Conservation (phyloP, 2,113 vertebrate species). For the Illadopsis cleaveri region DNA sequence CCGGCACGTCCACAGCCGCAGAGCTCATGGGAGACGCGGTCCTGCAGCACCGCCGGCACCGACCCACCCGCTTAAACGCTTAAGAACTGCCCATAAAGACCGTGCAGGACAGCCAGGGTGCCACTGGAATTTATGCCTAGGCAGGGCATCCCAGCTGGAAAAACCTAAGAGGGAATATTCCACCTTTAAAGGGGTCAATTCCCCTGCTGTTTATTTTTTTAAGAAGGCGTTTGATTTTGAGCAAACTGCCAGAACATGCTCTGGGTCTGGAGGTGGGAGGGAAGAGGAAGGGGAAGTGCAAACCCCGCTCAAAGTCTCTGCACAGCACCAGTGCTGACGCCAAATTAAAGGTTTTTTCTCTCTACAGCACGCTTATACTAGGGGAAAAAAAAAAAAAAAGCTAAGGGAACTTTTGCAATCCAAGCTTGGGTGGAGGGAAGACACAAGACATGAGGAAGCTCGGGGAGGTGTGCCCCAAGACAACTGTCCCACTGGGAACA, state of each 20-base stretch:
- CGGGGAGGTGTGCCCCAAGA: accelerated
- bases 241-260: background rate
- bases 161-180: background rate
- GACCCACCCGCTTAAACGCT: accelerated
- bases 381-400: accelerated
- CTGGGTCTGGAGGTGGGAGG: slow-evolving; percentile 1
- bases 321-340: background rate
- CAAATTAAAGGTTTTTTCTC: background rate
- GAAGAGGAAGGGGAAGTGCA: slow-evolving; percentile 23
- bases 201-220: background rate
- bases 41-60: background rate
- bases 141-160: background rate
- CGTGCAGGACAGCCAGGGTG: background rate
- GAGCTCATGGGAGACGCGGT: background rate
- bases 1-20: accelerated
- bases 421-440: accelerated
- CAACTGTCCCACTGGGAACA: background rate
- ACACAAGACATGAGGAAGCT: background rate
- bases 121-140: background rate
- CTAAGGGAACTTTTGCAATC: background rate
- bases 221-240: background rate
- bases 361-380: background rate
- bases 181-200: background rate
- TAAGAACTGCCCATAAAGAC: background rate
- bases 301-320: background rate